phyloP scores from a whole-genome alignment of 2,888 invertebrate genomes.

The Spisula subtruncata region DNA sequence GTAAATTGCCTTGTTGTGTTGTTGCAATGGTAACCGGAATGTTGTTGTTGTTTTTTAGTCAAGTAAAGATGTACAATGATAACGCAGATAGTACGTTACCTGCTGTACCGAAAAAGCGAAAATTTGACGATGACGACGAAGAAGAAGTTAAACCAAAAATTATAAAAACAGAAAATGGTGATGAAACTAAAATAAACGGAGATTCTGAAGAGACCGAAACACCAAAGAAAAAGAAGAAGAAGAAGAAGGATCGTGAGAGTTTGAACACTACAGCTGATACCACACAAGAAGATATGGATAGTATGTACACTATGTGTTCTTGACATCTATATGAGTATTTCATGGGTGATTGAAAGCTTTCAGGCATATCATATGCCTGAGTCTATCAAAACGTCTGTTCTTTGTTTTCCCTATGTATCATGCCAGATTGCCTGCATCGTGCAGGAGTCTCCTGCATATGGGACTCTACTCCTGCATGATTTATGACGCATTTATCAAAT shows the following conservation, averaged over 20 bases:
- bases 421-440: too few species aligned
- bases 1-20: too few species aligned
- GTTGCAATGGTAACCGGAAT: slow-evolving; percentile 2
- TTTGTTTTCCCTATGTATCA: too few species aligned
- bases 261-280: slow-evolving; percentile 63
- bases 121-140: slow-evolving; percentile 79
- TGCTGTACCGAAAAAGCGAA: slow-evolving; percentile 86
- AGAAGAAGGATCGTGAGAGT: slow-evolving; percentile 65
- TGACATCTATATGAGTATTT: too few species aligned
- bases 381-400: too few species aligned
- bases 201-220: slow-evolving; percentile 51
- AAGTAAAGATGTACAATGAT: slow-evolving; percentile 93
- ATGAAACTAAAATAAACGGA: slow-evolving; percentile 42
- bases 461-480: too few species aligned
- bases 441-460: too few species aligned
- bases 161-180: slow-evolving; percentile 58
- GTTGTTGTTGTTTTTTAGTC: slow-evolving; percentile 89
- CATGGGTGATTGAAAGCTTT: too few species aligned
- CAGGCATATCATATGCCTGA: too few species aligned
- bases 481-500: too few species aligned
- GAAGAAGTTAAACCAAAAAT: slow-evolving; percentile 72
- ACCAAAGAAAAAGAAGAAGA: slow-evolving; percentile 75
- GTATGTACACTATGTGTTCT: too few species aligned
- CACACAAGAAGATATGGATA: background rate
- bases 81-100: slow-evolving; percentile 95